Evolutionary conservation across 2,797 vertebrate genomes (phyloP).

Genomic region (Nyctalus aviator): DNA sequence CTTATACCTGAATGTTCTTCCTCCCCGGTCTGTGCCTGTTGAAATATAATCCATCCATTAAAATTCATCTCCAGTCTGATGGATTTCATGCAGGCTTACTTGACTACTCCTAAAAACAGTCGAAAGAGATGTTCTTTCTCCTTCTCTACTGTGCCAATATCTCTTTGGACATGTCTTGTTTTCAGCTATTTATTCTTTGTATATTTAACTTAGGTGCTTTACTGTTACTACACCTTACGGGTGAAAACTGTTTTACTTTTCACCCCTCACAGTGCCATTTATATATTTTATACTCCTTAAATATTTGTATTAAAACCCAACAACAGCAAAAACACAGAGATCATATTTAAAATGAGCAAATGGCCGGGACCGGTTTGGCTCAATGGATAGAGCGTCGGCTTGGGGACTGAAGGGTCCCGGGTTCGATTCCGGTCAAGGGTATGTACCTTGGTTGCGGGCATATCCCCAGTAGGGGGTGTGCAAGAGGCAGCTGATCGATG

Average conservation of each 20-base stretch:
- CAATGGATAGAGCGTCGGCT: too few relatives aligned
- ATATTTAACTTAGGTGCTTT: background rate
- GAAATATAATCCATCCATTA: background rate
- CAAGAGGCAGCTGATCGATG: too few relatives aligned
- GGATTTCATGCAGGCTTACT: background rate
- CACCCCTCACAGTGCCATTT: background rate
- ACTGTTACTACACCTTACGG: background rate
- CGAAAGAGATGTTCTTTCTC: background rate
- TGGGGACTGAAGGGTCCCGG: too few relatives aligned
- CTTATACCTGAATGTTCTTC: background rate
- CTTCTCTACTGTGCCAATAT: background rate
- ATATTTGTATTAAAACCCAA: background rate
- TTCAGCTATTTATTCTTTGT: background rate
- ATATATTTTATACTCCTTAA: background rate
- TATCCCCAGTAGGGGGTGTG: too few relatives aligned
- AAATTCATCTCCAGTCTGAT: too few relatives aligned
- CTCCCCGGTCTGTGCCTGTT: background rate
- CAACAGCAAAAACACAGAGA: background rate
- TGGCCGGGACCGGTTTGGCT: background rate
- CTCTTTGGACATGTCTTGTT: background rate
- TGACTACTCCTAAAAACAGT: slow-evolving; percentile 17
- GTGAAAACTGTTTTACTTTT: background rate
- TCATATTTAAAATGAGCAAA: background rate
- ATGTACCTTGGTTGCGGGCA: too few relatives aligned
- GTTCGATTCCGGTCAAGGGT: too few relatives aligned